Base-by-base conservation (phyloP, 2,113 vertebrate genomes). In the Genyomyrus donnyi region DNA sequence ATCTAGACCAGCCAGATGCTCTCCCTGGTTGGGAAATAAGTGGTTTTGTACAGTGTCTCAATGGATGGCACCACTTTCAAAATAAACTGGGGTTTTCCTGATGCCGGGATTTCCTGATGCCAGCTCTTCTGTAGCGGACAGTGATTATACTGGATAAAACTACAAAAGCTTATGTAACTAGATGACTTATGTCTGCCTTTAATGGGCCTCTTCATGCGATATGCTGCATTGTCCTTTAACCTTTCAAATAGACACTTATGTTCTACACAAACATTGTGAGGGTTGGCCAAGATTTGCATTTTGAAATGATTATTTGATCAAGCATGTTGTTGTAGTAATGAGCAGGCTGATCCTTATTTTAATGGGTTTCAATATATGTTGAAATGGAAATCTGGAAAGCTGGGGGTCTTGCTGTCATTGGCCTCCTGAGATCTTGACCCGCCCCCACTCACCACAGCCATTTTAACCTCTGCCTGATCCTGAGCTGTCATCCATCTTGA, bases 401-500 rank as follows among this genome's bases (percentile, higher is more conserved):
- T 7, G 85, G 27, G 85, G 10, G 48, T 27, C 27, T 56, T 87
- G 24, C 31, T 87, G 27, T 56, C 45, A 24, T 85, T 56, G 48
- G 31, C n/a, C 13, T 53, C 8, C 53, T 35, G 49, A 48, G 27
- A 56, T 53, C 15, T 24, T 87, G 49, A 48, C 42, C 83, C 19
- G 17, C 83, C 83, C 45, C 31, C 3, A 24, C 24, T 31, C n/a
- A 3, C 24, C 27, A 46, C 13, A 15, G 58, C 24, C n/a, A 7
- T 58, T 42, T 77, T 49, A 49, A 46, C 62, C 66, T 80, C 45
- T 50, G 21, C 5, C 27, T 77, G 46, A 9, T 46, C 83, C 15
- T 35, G 35, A 92, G n/a, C 89, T 31, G 74, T 39, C 85, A 3
- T 86, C 48, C n/a, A 27, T 85, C 84, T 85, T n/a, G 88, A 27